These are phyloP conservation scores for Choloepus didactylus DNA, from an alignment of 2,797 vertebrate species.

Conservation along the genomic window DNA sequence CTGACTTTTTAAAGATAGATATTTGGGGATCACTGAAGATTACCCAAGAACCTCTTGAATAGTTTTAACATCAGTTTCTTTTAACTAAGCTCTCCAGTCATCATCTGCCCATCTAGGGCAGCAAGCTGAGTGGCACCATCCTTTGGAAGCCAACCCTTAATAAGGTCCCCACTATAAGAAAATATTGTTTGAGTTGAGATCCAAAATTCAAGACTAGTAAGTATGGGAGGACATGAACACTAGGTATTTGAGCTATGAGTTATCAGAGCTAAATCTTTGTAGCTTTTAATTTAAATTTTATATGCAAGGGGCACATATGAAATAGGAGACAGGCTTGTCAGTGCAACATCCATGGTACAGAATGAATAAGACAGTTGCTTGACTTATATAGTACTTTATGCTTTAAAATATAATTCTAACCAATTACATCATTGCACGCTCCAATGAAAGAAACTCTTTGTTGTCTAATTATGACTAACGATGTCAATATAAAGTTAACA, in stretches of 20 bases:
- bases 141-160: constrained; percentile 19
- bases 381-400: neutral
- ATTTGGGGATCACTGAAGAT: neutral
- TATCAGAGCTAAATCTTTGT: neutral
- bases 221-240: neutral
- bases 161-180: neutral
- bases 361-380: neutral
- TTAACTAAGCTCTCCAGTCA: neutral
- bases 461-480: constrained; percentile 16
- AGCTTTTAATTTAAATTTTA: constrained; percentile 2
- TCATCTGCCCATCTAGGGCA: neutral
- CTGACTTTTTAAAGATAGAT: neutral
- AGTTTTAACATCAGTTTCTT: neutral
- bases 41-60: constrained; percentile 24
- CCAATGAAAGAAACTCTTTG: neutral
- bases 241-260: neutral
- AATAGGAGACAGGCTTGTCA: neutral
- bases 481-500: neutral
- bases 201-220: constrained; percentile 12
- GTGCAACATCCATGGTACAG: neutral
- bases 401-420: neutral
- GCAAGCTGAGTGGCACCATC: neutral
- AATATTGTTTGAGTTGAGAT: neutral
- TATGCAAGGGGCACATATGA: neutral
- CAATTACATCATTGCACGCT: neutral